A percentile compares a stretch with the other conserved stretches of the same genome.
Conservation (phyloP, 2,797 vertebrate genomes). For the Simalia tracyae region DNA sequence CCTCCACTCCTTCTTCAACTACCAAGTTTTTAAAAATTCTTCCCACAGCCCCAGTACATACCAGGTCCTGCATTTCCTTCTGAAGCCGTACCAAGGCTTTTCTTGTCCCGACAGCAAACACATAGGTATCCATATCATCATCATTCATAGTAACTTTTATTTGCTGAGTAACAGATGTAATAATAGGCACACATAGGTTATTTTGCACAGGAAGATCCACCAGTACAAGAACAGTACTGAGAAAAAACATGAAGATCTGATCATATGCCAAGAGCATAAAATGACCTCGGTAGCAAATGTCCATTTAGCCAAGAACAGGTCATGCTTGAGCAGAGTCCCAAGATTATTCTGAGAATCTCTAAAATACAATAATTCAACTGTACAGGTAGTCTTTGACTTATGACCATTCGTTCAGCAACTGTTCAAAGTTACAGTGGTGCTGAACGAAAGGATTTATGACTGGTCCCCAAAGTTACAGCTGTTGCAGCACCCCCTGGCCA, state of each 20-base stretch:
- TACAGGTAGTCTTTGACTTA: too few species aligned
- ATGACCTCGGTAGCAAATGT: neutral
- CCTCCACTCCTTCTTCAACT: neutral
- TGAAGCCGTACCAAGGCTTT: constrained; percentile 92
- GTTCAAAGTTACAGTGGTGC: too few species aligned
- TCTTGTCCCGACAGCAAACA: constrained; percentile 93
- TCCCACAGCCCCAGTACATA: constrained; percentile 58
- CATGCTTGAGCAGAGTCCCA: neutral
- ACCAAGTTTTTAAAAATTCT: neutral
- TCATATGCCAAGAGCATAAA: neutral
- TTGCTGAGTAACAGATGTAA: constrained; percentile 79
- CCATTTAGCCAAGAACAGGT: neutral
- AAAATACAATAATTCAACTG: neutral
- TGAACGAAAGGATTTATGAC: too few species aligned
- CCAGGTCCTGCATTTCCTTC: constrained; percentile 99
- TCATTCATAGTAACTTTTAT: constrained; percentile 98
- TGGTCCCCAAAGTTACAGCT: too few species aligned
- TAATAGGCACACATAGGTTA: neutral
- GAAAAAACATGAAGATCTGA: neutral
- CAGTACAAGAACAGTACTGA: neutral
- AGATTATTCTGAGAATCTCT: neutral
- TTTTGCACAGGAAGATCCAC: neutral
- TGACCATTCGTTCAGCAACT: too few species aligned
- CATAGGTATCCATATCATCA: constrained; percentile 99
- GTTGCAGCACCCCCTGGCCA: too few species aligned